Evolutionary conservation across 2,888 invertebrate genomes (phyloP).

Genomic region (Eristalis intricaria): DNA sequence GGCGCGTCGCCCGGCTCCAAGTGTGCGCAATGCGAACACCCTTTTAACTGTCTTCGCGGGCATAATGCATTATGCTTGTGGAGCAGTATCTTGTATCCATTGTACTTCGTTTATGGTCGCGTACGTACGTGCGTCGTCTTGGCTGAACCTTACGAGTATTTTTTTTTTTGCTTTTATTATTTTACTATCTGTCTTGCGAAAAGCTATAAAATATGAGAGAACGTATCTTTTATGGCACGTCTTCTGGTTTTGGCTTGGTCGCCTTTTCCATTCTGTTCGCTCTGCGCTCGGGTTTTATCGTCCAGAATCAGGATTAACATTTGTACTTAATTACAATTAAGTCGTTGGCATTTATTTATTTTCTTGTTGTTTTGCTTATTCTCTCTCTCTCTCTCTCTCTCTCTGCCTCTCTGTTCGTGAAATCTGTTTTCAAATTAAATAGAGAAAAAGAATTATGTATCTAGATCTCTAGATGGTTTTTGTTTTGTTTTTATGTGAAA

Average conservation of each 20-base stretch:
- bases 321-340: conserved; percentile 63
- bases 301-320: conserved; percentile 62
- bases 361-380: conserved; percentile 9
- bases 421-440: no score
- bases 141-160: neutral
- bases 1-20: neutral
- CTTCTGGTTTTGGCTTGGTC: neutral
- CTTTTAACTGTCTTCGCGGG: conserved; percentile 47
- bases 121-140: neutral
- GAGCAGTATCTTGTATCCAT: conserved; percentile 28
- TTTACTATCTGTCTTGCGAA: conserved; percentile 60
- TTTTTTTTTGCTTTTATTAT: conserved; percentile 40
- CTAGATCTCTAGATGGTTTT: neutral
- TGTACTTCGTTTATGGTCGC: conserved; percentile 1
- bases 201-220: conserved; percentile 64
- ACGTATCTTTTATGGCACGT: conserved; percentile 58
- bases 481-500: conserved; percentile 20
- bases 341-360: conserved; percentile 35
- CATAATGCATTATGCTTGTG: conserved; percentile 64
- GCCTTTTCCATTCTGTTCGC: neutral
- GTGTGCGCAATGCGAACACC: conserved; percentile 45
- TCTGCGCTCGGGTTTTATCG: conserved; percentile 45
- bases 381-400: neutral
- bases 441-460: neutral
- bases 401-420: no score